Base-by-base conservation (phyloP, 1,140 invertebrate species). In the Drosophila insularis region DNA sequence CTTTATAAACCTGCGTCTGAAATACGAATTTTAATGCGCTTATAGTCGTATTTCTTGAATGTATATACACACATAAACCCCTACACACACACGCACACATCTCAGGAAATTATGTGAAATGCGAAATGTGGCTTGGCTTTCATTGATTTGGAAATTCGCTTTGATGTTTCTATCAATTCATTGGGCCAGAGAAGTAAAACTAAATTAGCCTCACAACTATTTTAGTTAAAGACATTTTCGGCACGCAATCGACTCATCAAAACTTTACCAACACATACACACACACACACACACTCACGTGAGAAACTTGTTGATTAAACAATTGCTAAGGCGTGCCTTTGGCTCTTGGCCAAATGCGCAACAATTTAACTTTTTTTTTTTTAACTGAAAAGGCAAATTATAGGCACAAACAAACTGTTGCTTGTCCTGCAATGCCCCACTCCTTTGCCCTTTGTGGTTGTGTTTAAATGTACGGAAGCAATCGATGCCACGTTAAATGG, bases 401-500 rank as follows among this genome's bases (percentile, higher is more conserved):
- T 27, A 65, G 43, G 8, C 3, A 46, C 6, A 19, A 23, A 27
- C 62, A 78, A 86, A 87, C 82, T 87, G 82, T 86, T 87, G 81
- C 81, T 76, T 50, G 17, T 50, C 43, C 43, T 50, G 43, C 8
- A 19, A 50, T 21, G 43, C 43, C 43, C 43, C 19, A 50, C 43
- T 50, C 43, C 43, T 50, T 50, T 19, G 17, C 43, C 19, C 23
- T 23, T 67, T 61, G 21, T 61, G 43, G 43, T 43, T 61, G 54
- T 14, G 19, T 65, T 80, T 80, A 89, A 87, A 89, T 85, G 84
- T 89, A 85, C 84, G 84, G 84, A 87, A 87, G 80, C 84, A 89
- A 87, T 87, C 84, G 84, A 77, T 72, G 71, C 50, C 76, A 17
- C 62, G 67, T 87, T 71, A 71, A 89, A 87, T 87, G 56, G 82